A percentile compares a stretch with the other conserved stretches of the same genome.
Evolutionary conservation across 2,888 invertebrate species (phyloP).

Genomic region (Cheilosia impressa): DNA sequence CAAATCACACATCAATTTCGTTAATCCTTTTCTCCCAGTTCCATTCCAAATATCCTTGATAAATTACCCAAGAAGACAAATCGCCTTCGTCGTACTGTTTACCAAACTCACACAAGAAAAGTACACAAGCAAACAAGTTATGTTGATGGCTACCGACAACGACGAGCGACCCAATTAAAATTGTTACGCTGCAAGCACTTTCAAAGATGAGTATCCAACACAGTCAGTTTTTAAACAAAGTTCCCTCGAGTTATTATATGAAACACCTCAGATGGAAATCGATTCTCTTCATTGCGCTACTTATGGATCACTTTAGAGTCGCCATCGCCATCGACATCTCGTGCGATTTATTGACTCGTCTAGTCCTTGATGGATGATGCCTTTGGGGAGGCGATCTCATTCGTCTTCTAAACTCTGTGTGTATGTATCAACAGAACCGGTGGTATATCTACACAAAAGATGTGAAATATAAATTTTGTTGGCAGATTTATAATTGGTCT

Average conservation of each 20-base stretch:
- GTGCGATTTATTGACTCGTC: constrained; percentile 44
- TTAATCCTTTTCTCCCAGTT: neutral
- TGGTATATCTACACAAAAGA: constrained; percentile 41
- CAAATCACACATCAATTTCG: constrained; percentile 3
- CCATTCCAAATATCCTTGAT: constrained; percentile 3
- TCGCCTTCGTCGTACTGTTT: constrained; percentile 2
- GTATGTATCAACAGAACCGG: neutral
- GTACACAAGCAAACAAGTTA: constrained; percentile 29
- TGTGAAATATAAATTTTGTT: constrained; percentile 61
- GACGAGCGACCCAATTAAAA: constrained; percentile 8
- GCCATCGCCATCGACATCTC: constrained; percentile 18
- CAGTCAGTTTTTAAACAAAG: constrained; percentile 20
- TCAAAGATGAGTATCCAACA: constrained; percentile 1
- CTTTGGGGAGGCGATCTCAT: constrained; percentile 16
- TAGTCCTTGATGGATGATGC: constrained; percentile 8
- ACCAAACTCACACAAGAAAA: constrained; percentile 14
- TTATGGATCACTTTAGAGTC: constrained; percentile 67
- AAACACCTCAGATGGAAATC: constrained; percentile 61
- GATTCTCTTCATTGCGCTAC: constrained; percentile 53
- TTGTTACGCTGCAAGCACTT: neutral
- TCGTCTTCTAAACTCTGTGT: neutral
- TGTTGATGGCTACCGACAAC: neutral
- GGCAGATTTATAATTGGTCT: constrained; percentile 66
- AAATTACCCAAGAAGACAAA: constrained; percentile 9
- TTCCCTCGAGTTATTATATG: constrained; percentile 41